Percentiles rank a stretch among this genome's conserved stretches.
Conservation (phyloP, 2,797 vertebrate species). For the Alouatta caraya region DNA sequence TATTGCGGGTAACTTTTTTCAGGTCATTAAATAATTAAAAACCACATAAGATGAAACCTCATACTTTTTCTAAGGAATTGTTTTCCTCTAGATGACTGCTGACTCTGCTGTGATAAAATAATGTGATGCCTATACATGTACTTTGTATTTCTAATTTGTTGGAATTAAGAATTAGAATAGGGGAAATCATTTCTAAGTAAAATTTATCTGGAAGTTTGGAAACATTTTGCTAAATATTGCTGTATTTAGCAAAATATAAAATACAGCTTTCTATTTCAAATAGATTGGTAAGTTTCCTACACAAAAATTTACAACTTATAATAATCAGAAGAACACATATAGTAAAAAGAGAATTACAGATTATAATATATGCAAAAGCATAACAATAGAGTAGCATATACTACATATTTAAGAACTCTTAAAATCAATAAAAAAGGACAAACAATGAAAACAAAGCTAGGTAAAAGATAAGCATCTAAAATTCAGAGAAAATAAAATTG, state of each 20-base stretch:
- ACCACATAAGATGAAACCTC: background rate
- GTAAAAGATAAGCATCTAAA: background rate
- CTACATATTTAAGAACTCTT: background rate
- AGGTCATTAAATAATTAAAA: conserved; percentile 13
- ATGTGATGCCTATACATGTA: background rate
- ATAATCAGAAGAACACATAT: background rate
- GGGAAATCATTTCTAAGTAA: conserved; percentile 4
- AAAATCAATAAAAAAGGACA: background rate
- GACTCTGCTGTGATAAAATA: conserved; percentile 11
- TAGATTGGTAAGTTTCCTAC: background rate
- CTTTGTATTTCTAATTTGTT: conserved; percentile 36
- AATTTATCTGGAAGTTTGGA: conserved; percentile 35
- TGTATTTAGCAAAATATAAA: background rate
- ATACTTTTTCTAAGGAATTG: conserved; percentile 23
- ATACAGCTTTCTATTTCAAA: conserved; percentile 28
- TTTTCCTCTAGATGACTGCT: background rate
- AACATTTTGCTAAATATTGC: background rate
- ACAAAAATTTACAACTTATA: conserved; percentile 10
- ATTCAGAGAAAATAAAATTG: background rate
- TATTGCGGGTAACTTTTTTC: background rate
- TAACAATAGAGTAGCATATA: background rate
- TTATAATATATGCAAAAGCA: background rate
- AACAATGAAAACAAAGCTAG: background rate
- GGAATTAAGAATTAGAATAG: conserved; percentile 20
- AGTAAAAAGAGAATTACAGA: background rate